Percentiles rank a stretch among this genome's conserved stretches.
Conservation (phyloP, 2,888 invertebrate species). For the Bellardia bayeri region DNA sequence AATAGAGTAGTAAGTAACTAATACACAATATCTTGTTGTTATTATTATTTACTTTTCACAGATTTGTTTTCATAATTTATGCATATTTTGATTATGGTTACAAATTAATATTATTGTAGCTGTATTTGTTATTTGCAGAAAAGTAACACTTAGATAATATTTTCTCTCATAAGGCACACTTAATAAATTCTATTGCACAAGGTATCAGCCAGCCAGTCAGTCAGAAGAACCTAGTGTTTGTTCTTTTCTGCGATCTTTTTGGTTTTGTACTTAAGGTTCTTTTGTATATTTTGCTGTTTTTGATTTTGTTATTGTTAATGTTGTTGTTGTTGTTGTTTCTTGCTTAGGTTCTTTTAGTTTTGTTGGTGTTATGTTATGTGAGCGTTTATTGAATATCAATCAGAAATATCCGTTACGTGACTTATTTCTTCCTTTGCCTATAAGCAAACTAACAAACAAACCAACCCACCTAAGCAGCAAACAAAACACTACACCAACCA, state of each 20-base stretch:
- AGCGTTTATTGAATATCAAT: conserved; percentile 83
- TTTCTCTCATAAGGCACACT: neutral
- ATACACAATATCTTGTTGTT: conserved; percentile 3
- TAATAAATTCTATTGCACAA: conserved; percentile 57
- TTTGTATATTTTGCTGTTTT: conserved; percentile 18
- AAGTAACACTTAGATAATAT: conserved; percentile 17
- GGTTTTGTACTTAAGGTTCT: conserved; percentile 28
- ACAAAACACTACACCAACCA: neutral
- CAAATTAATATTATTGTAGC: conserved; percentile 42
- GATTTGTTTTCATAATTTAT: conserved; percentile 71
- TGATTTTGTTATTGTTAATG: conserved; percentile 39
- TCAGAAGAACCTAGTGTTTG: neutral
- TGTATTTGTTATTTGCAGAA: conserved; percentile 54
- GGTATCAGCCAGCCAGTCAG: neutral
- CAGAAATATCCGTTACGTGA: conserved; percentile 84
- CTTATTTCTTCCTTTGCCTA: conserved; percentile 77
- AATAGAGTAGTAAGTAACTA: conserved; percentile 37
- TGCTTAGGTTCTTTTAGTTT: conserved; percentile 41
- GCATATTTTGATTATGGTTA: conserved; percentile 55
- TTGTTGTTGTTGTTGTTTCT: conserved; percentile 31
- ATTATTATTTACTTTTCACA: conserved; percentile 60
- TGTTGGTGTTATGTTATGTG: conserved; percentile 73
- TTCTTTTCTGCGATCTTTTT: conserved; percentile 20
- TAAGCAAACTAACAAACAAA: neutral
- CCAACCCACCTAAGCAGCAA: conserved; percentile 45